Evolutionary conservation across 2,888 invertebrate genomes (phyloP), one percentile per base, ranked within the genome.

Genomic region (Eristalis arbustorum): DNA sequence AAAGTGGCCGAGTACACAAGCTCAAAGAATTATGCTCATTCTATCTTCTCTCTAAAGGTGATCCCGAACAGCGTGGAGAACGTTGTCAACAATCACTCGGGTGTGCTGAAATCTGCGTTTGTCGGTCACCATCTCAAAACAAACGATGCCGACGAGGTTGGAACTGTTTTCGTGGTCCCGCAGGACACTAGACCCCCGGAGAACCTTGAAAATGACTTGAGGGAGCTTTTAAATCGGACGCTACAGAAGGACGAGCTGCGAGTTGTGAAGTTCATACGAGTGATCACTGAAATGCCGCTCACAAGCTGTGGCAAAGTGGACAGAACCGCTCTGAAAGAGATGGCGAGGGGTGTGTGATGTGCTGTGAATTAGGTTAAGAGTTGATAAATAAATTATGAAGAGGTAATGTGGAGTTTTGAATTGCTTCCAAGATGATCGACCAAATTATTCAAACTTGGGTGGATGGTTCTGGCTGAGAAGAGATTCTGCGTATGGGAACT

Each of bases 251-350:
- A 18, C 0, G 56, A 82, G 3, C 57, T 84, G n/a, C 11, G 61
- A 0, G 42, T 72, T 4, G 78, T 88, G 22, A 49, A 23, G 11
- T 3, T 62, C 22, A 34, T 83, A 0, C 64, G 64, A 3, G 64
- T 88, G 8, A 88, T 89, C 49, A 8, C 84, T 0, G 68, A 68
- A 22, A 82, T 89, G 49, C 89, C 88, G 1, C 42, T 88, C 14
- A 88, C 88, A 0, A 88, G 75, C 10, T 88, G 84, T 75, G 88
- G 88, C 0, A 89, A 89, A 80, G 84, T 88, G 3, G 88, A 89
- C 62, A 88, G 88, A 14, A 40, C 69, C 28, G 81, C 80, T 57
- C 73, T 89, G 8, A 73, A 67, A 22, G 31, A 76, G 1, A 18
- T 49, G 49, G 49, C 49, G 8, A 18, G n/a, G 49, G 18, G 18